These are phyloP conservation scores for Gymnoscelis rufifasciata DNA, from an alignment of 2,888 invertebrate species.

Conservation along the genomic window DNA sequence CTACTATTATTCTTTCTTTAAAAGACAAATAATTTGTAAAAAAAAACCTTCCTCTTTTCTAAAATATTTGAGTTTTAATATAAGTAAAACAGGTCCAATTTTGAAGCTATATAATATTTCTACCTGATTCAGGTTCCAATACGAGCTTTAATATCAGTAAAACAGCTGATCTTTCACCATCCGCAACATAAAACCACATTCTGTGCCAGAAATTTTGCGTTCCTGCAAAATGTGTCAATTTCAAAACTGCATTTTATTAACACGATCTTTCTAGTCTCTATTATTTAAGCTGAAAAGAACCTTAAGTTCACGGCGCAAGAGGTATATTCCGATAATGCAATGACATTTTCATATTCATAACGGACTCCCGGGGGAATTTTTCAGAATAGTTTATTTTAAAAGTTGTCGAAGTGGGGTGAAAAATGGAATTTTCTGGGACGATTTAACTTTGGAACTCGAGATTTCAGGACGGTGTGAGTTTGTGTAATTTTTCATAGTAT, in stretches of 20 bases:
- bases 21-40: no score
- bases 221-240: slow-evolving; percentile 22
- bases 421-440: slow-evolving; percentile 27
- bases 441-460: slow-evolving; percentile 24
- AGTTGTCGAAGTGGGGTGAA: slow-evolving; percentile 31
- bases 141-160: background rate
- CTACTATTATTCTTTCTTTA: no score
- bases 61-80: no score
- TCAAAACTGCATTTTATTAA: slow-evolving; percentile 21
- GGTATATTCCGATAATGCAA: slow-evolving; percentile 35
- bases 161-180: slow-evolving; percentile 11
- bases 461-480: slow-evolving; percentile 26
- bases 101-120: no score
- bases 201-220: slow-evolving; percentile 12
- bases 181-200: slow-evolving; percentile 3
- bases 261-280: slow-evolving; percentile 8
- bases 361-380: slow-evolving; percentile 27
- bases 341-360: slow-evolving; percentile 38
- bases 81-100: no score
- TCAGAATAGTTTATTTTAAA: slow-evolving; percentile 29
- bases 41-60: no score
- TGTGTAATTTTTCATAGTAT: slow-evolving; percentile 25
- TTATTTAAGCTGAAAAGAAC: slow-evolving; percentile 14
- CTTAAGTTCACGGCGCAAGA: slow-evolving; percentile 8
- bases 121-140: background rate